phyloP scores from a whole-genome alignment of 2,888 invertebrate species.

The Volucella inanis region DNA sequence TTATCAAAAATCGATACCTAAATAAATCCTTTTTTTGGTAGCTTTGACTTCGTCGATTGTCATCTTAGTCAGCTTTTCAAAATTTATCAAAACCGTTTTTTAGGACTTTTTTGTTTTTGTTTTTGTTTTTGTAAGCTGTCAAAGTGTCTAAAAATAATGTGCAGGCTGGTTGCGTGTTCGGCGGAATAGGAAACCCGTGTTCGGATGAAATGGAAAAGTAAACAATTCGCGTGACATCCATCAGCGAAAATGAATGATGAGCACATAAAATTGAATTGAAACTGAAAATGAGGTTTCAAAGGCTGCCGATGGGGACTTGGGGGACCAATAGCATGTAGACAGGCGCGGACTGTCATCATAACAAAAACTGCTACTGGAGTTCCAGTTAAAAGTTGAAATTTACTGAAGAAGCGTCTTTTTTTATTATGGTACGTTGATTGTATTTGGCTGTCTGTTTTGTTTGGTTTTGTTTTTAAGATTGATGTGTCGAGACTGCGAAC shows the following conservation, averaged over 20 bases:
- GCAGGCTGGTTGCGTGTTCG: conserved; percentile 51
- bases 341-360: conserved; percentile 58
- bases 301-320: conserved; percentile 53
- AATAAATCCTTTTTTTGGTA: conserved; percentile 61
- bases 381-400: conserved; percentile 56
- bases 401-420: conserved; percentile 38
- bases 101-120: conserved; percentile 12
- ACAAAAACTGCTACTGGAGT: conserved; percentile 69
- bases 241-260: conserved; percentile 68
- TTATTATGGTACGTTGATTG: conserved; percentile 47
- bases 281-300: conserved; percentile 65
- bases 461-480: conserved; percentile 28
- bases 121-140: conserved; percentile 52
- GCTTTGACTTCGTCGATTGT: conserved; percentile 61
- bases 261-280: conserved; percentile 52
- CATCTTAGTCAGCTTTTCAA: conserved; percentile 69
- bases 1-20: conserved; percentile 65
- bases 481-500: conserved; percentile 44
- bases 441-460: conserved; percentile 27
- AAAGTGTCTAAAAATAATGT: conserved; percentile 59
- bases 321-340: conserved; percentile 25
- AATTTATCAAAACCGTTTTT: conserved; percentile 57
- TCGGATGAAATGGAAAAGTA: conserved; percentile 70
- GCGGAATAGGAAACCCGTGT: conserved; percentile 52
- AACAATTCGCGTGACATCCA: conserved; percentile 73